Evolutionary conservation across 2,113 vertebrate genomes (phyloP).

Genomic region (Cranoglanis bouderius): DNA sequence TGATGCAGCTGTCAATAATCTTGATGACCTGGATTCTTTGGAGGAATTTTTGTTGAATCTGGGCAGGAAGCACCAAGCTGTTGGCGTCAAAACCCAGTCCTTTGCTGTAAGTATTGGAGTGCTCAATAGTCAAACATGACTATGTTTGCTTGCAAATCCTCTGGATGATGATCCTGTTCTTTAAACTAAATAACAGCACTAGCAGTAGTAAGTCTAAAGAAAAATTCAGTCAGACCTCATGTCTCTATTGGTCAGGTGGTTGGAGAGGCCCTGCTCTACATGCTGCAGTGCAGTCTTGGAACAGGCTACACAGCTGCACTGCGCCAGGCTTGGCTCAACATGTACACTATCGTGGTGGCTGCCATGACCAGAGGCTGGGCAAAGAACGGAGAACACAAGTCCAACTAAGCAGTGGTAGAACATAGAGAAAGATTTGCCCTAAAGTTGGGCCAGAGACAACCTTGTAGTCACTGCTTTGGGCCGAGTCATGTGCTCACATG

Average conservation of each 20-base stretch:
- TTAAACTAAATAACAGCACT: background rate
- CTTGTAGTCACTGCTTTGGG: background rate
- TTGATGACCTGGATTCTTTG: slow-evolving; percentile 86
- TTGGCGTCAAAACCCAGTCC: slow-evolving; percentile 86
- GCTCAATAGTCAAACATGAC: background rate
- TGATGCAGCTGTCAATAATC: slow-evolving; percentile 86
- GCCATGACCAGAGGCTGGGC: slow-evolving; percentile 87
- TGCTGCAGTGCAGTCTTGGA: slow-evolving; percentile 89
- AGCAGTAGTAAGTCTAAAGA: slow-evolving; percentile 25
- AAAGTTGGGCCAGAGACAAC: background rate
- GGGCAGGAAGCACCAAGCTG: slow-evolving; percentile 87
- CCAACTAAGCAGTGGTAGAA: slow-evolving; percentile 66
- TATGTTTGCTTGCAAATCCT: background rate
- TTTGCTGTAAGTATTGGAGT: slow-evolving; percentile 80
- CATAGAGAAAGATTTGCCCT: slow-evolving; percentile 14
- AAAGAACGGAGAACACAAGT: slow-evolving; percentile 74
- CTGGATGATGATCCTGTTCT: background rate
- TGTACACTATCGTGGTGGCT: slow-evolving; percentile 84
- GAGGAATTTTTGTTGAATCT: slow-evolving; percentile 87
- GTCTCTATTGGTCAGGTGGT: slow-evolving; percentile 74
- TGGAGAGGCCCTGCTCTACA: slow-evolving; percentile 89
- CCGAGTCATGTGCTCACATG: slow-evolving; percentile 21
- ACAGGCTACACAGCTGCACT: slow-evolving; percentile 80
- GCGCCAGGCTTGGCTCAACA: slow-evolving; percentile 86
- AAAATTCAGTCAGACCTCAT: slow-evolving; percentile 10